These are phyloP conservation scores for Acanthornis magna DNA, from an alignment of 2,797 vertebrate species.

Conservation along the genomic window DNA sequence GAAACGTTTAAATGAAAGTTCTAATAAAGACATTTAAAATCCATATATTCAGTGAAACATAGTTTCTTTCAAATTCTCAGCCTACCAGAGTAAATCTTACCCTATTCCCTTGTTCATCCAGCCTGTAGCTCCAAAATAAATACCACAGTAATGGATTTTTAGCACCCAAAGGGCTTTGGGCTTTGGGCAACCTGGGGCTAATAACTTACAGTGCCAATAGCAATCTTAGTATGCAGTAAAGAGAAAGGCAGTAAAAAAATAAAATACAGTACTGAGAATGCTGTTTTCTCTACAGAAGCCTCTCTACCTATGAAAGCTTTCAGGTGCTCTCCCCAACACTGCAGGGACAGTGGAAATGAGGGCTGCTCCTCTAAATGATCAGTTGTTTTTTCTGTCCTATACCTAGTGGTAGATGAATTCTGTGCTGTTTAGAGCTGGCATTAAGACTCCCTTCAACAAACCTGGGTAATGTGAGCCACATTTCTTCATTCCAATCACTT, in stretches of 20 bases:
- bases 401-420: neutral
- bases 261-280: neutral
- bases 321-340: neutral
- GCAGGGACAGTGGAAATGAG: neutral
- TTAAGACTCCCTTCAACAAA: neutral
- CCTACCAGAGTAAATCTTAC: neutral
- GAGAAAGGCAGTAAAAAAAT: neutral
- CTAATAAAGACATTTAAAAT: constrained; percentile 21
- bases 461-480: neutral
- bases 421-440: neutral
- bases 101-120: neutral
- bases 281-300: neutral
- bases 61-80: constrained; percentile 5
- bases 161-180: neutral
- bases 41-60: neutral
- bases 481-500: neutral
- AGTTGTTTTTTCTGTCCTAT: neutral
- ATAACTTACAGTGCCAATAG: neutral
- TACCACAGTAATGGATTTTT: neutral
- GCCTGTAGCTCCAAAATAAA: constrained; percentile 1
- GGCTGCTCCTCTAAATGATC: neutral
- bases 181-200: neutral
- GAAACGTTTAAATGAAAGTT: constrained; percentile 20
- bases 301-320: neutral
- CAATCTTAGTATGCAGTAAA: neutral